phyloP scores from a whole-genome alignment of 2,888 invertebrate genomes.

The Tubiluchus corallicola region DNA sequence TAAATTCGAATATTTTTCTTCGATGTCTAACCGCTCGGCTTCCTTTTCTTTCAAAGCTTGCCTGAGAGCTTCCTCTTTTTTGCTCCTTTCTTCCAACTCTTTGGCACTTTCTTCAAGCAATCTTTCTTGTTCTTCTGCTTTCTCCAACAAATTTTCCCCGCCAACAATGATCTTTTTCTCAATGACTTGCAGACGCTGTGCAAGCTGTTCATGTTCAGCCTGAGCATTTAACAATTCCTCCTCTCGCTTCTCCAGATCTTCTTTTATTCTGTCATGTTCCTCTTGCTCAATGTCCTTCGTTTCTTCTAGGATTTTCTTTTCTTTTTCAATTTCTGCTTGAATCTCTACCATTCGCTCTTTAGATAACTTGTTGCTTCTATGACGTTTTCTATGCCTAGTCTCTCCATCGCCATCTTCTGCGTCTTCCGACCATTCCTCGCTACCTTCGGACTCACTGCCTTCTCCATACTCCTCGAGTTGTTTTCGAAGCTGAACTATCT shows the following conservation, averaged over 20 bases:
- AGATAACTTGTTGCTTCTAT: slow-evolving; percentile 23
- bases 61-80: slow-evolving; percentile 58
- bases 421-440: slow-evolving; percentile 27
- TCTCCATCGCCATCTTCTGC: slow-evolving; percentile 18
- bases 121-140: slow-evolving; percentile 78
- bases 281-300: slow-evolving; percentile 39
- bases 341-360: slow-evolving; percentile 33
- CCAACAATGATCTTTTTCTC: slow-evolving; percentile 93
- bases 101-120: slow-evolving; percentile 67
- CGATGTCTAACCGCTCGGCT: slow-evolving; percentile 76
- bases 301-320: slow-evolving; percentile 29
- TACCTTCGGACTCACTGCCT: slow-evolving; percentile 10
- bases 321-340: slow-evolving; percentile 32
- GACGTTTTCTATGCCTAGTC: slow-evolving; percentile 12
- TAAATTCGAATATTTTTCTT: slow-evolving; percentile 77
- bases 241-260: slow-evolving; percentile 9
- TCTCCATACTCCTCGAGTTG: slow-evolving; percentile 49
- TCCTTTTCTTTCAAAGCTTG: slow-evolving; percentile 70
- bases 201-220: slow-evolving; percentile 56
- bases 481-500: slow-evolving; percentile 74
- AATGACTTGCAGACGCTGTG: slow-evolving; percentile 65
- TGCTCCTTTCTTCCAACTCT: slow-evolving; percentile 55
- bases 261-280: slow-evolving; percentile 23
- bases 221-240: slow-evolving; percentile 14
- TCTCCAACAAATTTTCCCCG: slow-evolving; percentile 91